phyloP scores from a whole-genome alignment of 2,797 vertebrate species.

The Rachycentron canadum region DNA sequence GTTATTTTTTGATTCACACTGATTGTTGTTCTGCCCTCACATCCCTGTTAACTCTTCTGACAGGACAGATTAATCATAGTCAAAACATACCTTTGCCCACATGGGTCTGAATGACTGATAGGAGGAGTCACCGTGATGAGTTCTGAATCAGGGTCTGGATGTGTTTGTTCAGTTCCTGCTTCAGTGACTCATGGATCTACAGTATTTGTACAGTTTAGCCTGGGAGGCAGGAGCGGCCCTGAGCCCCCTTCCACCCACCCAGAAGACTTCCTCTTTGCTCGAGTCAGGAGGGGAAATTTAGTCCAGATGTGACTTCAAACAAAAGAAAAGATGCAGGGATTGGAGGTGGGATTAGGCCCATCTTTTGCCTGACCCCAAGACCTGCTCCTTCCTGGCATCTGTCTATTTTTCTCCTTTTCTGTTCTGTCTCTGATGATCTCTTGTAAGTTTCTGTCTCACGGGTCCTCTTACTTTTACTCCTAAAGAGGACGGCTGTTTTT shows the following conservation, averaged over 20 bases:
- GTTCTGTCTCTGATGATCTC: slow-evolving; percentile 53
- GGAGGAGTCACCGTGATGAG: slow-evolving; percentile 38
- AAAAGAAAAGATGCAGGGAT: slow-evolving; percentile 80
- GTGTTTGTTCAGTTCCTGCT: slow-evolving; percentile 31
- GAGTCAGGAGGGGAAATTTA: slow-evolving; percentile 78
- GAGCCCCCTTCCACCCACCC: slow-evolving; percentile 70
- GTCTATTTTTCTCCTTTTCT: slow-evolving; percentile 69
- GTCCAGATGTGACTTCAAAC: slow-evolving; percentile 88
- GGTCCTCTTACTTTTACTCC: slow-evolving; percentile 50
- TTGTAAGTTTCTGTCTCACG: slow-evolving; percentile 48
- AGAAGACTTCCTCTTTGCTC: slow-evolving; percentile 82
- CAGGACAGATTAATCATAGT: slow-evolving; percentile 7
- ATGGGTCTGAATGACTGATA: slow-evolving; percentile 28
- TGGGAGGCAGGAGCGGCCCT: slow-evolving; percentile 64
- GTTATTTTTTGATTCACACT: background rate
- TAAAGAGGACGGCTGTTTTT: slow-evolving; percentile 41
- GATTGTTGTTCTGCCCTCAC: background rate
- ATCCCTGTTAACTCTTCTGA: background rate
- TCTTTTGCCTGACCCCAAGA: slow-evolving; percentile 80
- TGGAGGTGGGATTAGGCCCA: slow-evolving; percentile 83
- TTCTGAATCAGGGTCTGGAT: slow-evolving; percentile 50
- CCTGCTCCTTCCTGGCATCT: slow-evolving; percentile 79
- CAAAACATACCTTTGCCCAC: slow-evolving; percentile 36
- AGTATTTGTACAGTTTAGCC: slow-evolving; percentile 73
- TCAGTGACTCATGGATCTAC: slow-evolving; percentile 65